Base-by-base conservation (phyloP, 2,113 vertebrate species). In the Dinomys branickii region DNA sequence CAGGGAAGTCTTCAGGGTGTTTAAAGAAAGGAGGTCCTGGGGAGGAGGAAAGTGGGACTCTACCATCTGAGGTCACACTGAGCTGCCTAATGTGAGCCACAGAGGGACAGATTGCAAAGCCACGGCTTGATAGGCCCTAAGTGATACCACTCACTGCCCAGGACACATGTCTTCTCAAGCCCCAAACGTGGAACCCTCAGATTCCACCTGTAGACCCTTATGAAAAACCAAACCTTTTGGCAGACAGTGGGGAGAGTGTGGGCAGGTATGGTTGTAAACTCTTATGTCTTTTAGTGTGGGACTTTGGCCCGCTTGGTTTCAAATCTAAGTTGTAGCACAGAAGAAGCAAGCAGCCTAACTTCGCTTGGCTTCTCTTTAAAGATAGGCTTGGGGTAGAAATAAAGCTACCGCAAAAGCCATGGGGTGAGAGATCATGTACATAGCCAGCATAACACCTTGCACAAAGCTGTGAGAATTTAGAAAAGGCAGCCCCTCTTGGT, bases 181-280 rank as follows among this genome's bases (percentile, higher is more conserved):
- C 59, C 30, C 17, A 54, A 44, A 19, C 5, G 44, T 58, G 22
- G 59, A 12, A 93, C 35, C 22, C 35, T 19, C 61, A 92, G 35
- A 59, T 59, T 56, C 47, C 24, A 35, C 12, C 50, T 20, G 52
- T 81, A n/a, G 67, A 52, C 30, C 61, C 28, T 12, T 33, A 6
- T 50, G 78, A 41, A 84, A 67, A 67, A 19, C 20, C 30, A 26
- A 8, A 11, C 4, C 28, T 33, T 58, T 61, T 13, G 20, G 38
- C 28, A 4, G 0, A 2, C 24, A 5, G 44, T 22, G 19, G 2
- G 3, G 24, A 33, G 3, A 1, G 75, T 17, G 28, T 8, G 19
- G 26, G 52, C 71, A 44, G 26, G 1, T 4, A 41, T 0, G 19
- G 16, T 35, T 88, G 3, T 20, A n/a, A 33, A n/a, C 52, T 35